phyloP scores from a whole-genome alignment of 64 coral and sea anemone genomes.

The Pocillopora damicornis region DNA sequence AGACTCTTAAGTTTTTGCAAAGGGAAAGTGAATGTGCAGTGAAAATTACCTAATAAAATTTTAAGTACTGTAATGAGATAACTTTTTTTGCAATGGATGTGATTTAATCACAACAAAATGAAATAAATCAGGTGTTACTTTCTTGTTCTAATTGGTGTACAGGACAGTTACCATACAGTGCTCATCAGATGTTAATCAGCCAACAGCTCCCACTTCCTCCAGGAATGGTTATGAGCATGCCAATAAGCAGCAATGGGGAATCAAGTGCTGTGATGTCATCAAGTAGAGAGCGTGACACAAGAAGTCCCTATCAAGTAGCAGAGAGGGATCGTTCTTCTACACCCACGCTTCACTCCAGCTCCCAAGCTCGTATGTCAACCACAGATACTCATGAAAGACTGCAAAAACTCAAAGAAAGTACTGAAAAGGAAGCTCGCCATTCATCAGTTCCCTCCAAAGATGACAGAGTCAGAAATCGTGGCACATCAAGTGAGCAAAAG shows the following conservation, averaged over 20 bases:
- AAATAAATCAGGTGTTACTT: background rate
- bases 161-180: background rate
- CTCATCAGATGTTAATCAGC: constrained; percentile 21
- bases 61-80: no score
- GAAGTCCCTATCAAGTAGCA: constrained; percentile 22
- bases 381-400: constrained; percentile 12
- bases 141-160: background rate
- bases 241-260: constrained; percentile 16
- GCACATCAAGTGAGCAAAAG: background rate
- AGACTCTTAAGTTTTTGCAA: background rate
- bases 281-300: constrained; percentile 27
- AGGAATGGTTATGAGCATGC: constrained; percentile 38
- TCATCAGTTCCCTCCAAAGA: constrained; percentile 16
- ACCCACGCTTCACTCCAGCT: background rate
- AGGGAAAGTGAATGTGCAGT: no score
- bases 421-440: constrained; percentile 17
- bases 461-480: constrained; percentile 18
- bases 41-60: no score
- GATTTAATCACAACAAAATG: no score
- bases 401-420: constrained; percentile 24
- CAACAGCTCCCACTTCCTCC: background rate
- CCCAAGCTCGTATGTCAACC: background rate
- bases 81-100: background rate
- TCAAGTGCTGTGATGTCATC: background rate
- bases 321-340: constrained; percentile 16